Base-by-base conservation (phyloP, 2,888 invertebrate genomes). In the Hedychridium roseum region DNA sequence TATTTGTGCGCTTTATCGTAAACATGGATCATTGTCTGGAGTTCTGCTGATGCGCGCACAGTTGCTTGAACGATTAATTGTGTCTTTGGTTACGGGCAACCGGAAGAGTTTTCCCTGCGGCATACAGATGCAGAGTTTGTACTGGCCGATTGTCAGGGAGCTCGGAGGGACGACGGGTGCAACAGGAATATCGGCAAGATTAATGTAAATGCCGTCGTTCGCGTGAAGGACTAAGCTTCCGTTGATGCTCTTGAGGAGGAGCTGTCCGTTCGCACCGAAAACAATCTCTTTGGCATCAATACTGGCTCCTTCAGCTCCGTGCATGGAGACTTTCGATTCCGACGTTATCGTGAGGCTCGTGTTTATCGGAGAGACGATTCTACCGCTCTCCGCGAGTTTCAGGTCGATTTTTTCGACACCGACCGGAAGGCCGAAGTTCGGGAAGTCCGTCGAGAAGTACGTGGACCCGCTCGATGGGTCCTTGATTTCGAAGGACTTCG, bases 91-190 rank as follows among this genome's bases (percentile, higher is more conserved):
- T 0, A 91, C 86, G 0, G 90, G 88, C 2, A 94, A 85, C 51
- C 88, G 83, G 70, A 93, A 94, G 39, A 95, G 74, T 64, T 89
- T 90, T 0, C 94, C 94, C 56, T 89, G 87, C 0, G 94, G 94
- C 91, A 93, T 92, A 70, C 94, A 94, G 1, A 94, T 88, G 64
- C 94, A 95, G 1, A 95, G 84, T 75, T 94, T 94, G 66, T 88
- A 94, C 73, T 94, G 92, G 0, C 86, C 79, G 32, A 60, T 60
- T 21, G 64, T 66, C 23, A 70, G 74, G 9, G 68, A 73, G 46
- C 68, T 73, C 16, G 74, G 71, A 6, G 65, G 35, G 34, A 65
- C 66, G 14, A 83, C 79, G 2, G 82, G 80, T 5, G 87, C 89
- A 35, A 89, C 84, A 0, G 92, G 91, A 11, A 92, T 80, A 54